Base-by-base conservation (phyloP, 2,113 vertebrate genomes). In the Cyprinodon tularosa region DNA sequence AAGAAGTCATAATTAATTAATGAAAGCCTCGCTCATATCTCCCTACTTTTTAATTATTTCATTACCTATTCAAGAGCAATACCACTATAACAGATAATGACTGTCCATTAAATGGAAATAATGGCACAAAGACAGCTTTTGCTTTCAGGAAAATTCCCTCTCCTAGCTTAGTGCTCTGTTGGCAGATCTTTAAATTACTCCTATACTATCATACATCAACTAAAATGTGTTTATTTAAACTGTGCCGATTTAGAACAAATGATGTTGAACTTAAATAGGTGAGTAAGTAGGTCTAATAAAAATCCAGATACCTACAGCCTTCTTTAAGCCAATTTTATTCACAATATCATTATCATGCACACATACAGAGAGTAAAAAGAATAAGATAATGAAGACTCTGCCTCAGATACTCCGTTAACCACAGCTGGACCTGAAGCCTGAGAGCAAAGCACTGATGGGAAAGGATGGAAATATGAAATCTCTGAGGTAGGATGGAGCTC, bases 1-100 rank as follows among this genome's bases (percentile, higher is more conserved):
- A 88, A 88, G 77, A 62, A 87, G 67, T 11, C 14, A 4, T 57
- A 60, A 82, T 90, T 79, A 88, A 90, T 90, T 81, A 88, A 86
- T 91, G 1, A 87, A 86, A 37, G 42, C 20, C 39, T 66, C 40
- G n/a, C 60, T 74, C 80, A 78, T 67, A 73, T 85, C 67, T 86
- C 73, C 68, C 68, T 73, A 68, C 62, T 86, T 88, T 90, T 87
- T 72, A 86, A 78, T 85, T 81, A 90, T 84, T 84, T 77, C 53
- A 50, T 17, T 29, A 12, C 66, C 74, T 68, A 71, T 78, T 78
- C 29, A 66, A 83, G 79, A 82, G 71, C 71, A 72, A 65, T 4
- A 13, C 4, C 36, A n/a, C 37, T 63, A 66, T 81, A 71, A 90
- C 86, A 70, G 85, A 81, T 81, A 82, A 86, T 71, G 66, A 66